phyloP scores from a whole-genome alignment of 2,113 vertebrate species.

The Benitochromis conjunctus region DNA sequence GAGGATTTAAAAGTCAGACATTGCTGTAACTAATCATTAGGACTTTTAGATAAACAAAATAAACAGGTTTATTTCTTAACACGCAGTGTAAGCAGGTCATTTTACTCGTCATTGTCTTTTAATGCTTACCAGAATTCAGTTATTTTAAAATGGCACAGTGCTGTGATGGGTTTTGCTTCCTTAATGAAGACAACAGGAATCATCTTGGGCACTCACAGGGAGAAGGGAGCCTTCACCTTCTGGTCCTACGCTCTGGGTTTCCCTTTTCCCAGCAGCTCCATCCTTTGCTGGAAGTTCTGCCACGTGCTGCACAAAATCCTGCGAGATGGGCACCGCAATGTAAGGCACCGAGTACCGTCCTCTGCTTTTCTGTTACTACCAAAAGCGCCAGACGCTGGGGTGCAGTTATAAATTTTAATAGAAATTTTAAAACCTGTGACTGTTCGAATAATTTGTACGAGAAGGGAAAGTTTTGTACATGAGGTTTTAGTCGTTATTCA shows the following conservation, averaged over 20 bases:
- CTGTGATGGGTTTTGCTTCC: slow-evolving; percentile 38
- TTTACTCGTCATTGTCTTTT: not conserved
- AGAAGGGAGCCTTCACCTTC: slow-evolving; percentile 96
- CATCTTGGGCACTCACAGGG: slow-evolving; percentile 92
- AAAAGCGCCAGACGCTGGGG: not conserved
- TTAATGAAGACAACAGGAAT: slow-evolving; percentile 82
- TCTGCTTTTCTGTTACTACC: not conserved
- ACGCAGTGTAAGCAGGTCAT: no score
- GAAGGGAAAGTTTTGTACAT: not conserved
- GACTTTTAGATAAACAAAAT: not conserved
- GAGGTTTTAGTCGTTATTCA: not conserved
- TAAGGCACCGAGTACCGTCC: slow-evolving; percentile 64
- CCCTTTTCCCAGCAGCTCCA: slow-evolving; percentile 86
- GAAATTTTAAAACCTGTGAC: not conserved
- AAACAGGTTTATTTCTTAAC: not conserved
- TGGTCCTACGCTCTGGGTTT: slow-evolving; percentile 95
- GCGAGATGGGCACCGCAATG: slow-evolving; percentile 90
- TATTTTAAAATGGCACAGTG: not conserved
- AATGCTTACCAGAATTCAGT: not conserved
- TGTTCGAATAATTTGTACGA: not conserved
- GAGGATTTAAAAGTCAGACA: not conserved
- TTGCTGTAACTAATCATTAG: not conserved
- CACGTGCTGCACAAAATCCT: slow-evolving; percentile 95
- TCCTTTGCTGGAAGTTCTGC: slow-evolving; percentile 99
- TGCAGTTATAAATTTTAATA: not conserved